Evolutionary conservation across 1,140 invertebrate species (phyloP), one percentile per base, ranked within the genome.

Genomic region (Chelonus insularis): DNA sequence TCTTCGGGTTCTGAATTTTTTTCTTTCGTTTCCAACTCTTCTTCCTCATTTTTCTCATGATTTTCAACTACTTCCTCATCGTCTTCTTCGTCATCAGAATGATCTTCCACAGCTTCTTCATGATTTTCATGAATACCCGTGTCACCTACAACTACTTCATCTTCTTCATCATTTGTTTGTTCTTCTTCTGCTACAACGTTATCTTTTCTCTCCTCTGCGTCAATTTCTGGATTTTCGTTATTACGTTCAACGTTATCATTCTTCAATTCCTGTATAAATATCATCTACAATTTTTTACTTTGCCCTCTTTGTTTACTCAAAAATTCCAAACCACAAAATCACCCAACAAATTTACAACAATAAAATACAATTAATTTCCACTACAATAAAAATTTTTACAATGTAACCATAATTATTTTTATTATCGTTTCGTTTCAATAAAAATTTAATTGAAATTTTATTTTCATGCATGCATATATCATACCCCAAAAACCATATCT

Each of bases 41-140:
- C 63, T 18, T 71, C 64, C 21, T 72, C 67, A 41, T 74, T 67
- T 18, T 71, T 64, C 21, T 72, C 67, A 41, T 74, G 66, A n/a
- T 70, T 70, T 8, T 39, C 64, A 12, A 70, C 60, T 12, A 41
- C 29, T 51, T 72, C 69, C 37, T 71, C 71, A 5, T 56, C 14
- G 36, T 68, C 57, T 51, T 69, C 68, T 16, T 76, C 72, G 47
- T 76, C 70, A 37, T 76, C 67, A 32, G 73, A 63, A 12, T 57
- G 60, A 25, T 65, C 65, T 39, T 12, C 36, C 32, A 62, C 52
- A 63, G 65, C 54, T 52, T 54, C 47, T 45, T 64, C 60, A 9
- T 9, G 23, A 1, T 16, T 14, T n/a, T 11, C 9, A 9, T 39
- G 36, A 8, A 9, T 11, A 11, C n/a, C 1, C 7, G 9, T 47